These are phyloP conservation scores for Malacoraja senta DNA, from an alignment of 2,797 vertebrate species.

Conservation along the genomic window DNA sequence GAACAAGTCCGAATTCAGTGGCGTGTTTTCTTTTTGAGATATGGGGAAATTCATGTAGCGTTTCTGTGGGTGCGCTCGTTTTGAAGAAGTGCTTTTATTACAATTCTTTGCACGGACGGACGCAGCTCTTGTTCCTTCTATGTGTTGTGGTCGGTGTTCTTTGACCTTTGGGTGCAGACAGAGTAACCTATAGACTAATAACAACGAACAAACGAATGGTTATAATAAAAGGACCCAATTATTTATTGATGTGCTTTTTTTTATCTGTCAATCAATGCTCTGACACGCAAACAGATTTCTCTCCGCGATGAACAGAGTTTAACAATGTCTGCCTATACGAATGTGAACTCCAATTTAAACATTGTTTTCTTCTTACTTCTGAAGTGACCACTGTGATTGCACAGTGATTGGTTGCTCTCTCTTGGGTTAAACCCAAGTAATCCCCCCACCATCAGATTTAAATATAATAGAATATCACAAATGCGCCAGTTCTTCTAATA, in stretches of 20 bases:
- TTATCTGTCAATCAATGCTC: neutral
- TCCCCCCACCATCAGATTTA: neutral
- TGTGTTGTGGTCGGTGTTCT: slow-evolving; percentile 60
- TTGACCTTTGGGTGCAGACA: slow-evolving; percentile 39
- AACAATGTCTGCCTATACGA: neutral
- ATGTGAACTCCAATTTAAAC: neutral
- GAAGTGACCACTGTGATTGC: neutral
- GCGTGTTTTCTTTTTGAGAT: slow-evolving; percentile 64
- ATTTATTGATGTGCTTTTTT: slow-evolving; percentile 31
- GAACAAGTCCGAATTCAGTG: slow-evolving; percentile 71
- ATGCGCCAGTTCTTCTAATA: neutral
- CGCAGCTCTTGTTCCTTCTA: slow-evolving; percentile 48
- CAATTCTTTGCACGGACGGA: slow-evolving; percentile 89
- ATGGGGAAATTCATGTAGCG: slow-evolving; percentile 55
- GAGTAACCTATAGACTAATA: slow-evolving; percentile 27
- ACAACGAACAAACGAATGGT: neutral
- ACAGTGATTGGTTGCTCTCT: neutral
- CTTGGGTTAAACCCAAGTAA: neutral
- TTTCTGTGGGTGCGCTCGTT: slow-evolving; percentile 52
- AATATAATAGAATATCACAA: neutral
- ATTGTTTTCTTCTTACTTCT: neutral
- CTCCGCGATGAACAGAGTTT: neutral
- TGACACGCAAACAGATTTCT: neutral
- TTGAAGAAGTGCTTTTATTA: slow-evolving; percentile 82
- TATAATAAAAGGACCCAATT: slow-evolving; percentile 35